Base-by-base conservation (phyloP, 2,888 invertebrate genomes). In the Odontomyia ornata region DNA sequence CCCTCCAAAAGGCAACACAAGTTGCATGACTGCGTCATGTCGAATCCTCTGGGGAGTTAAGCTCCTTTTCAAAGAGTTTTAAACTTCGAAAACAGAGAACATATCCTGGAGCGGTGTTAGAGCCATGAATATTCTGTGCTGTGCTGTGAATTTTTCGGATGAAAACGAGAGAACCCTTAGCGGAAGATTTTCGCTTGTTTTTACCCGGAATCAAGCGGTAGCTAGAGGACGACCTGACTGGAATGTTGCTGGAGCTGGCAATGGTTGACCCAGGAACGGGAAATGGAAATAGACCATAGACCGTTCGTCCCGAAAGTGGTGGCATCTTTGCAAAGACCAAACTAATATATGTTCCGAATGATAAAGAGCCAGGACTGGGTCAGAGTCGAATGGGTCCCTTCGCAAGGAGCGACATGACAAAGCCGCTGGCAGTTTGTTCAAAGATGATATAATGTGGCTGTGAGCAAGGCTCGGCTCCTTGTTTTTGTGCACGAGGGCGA, bases 41-140 rank as follows among this genome's bases (percentile, higher is more conserved):
- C 47, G 73, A 73, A 73, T 73, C 73, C 73, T 73, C 73, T 21
- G 15, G 72, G 43, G 72, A 46, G 30, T 36, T 73, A 60, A 73
- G 73, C 73, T 73, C 73, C 73, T 73, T 69, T 73, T 73, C 73
- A 73, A 73, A 73, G 73, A 73, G 73, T 73, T 73, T 73, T 60
- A 73, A 73, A 73, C 73, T 73, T 73, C 73, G 23, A 73, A 73
- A 73, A 73, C 73, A 73, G 73, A 73, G 73, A 73, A 60, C 73
- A 73, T 73, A 60, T 57, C 73, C 73, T 60, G 18, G 36, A 36
- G 73, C 73, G 13, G 43, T 43, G 60, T 57, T 21, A 25, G 60
- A 60, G 36, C 60, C 60, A 73, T 73, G 73, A 73, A 73, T 73
- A 73, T 73, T 73, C 60, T 73, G 73, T 65, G 65, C 65, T 65